Conservation (phyloP, 2,113 vertebrate genomes). For the Canis aureus region DNA sequence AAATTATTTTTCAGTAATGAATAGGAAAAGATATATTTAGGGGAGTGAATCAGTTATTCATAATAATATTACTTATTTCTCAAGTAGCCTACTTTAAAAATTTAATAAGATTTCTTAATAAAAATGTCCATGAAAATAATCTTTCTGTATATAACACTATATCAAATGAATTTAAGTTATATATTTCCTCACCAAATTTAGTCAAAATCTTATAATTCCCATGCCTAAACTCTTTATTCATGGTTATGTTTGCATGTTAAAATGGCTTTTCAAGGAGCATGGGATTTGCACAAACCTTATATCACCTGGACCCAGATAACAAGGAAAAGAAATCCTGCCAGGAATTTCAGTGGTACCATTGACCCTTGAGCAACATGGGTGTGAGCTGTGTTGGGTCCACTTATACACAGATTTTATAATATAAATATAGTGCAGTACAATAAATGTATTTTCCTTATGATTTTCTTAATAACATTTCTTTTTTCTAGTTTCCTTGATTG, state of each 20-base stretch:
- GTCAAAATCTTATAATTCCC: conserved; percentile 61
- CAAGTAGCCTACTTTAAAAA: conserved; percentile 5
- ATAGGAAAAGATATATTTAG: conserved; percentile 40
- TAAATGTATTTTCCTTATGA: neutral
- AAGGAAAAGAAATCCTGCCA: neutral
- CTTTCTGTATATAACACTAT: neutral
- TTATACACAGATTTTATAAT: neutral
- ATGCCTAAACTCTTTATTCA: conserved; percentile 50
- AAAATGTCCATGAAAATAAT: conserved; percentile 44
- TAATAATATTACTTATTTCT: conserved; percentile 50
- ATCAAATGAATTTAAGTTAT: conserved; percentile 52
- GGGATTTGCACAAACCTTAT: neutral
- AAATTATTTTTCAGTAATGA: conserved; percentile 55
- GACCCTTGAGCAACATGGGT: neutral
- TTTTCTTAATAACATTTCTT: neutral
- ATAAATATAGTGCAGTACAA: neutral
- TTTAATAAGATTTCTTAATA: conserved; percentile 43
- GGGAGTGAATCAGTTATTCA: conserved; percentile 4
- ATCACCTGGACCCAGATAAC: neutral
- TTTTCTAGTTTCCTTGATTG: neutral
- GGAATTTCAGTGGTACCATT: neutral
- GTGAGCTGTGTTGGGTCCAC: neutral
- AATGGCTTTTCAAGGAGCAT: conserved; percentile 22
- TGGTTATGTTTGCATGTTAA: conserved; percentile 42
- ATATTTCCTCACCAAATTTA: conserved; percentile 52